A percentile compares a stretch with the other conserved stretches of the same genome.
Evolutionary conservation across 2,113 vertebrate species (phyloP).

Genomic region (Cheilinus undulatus): DNA sequence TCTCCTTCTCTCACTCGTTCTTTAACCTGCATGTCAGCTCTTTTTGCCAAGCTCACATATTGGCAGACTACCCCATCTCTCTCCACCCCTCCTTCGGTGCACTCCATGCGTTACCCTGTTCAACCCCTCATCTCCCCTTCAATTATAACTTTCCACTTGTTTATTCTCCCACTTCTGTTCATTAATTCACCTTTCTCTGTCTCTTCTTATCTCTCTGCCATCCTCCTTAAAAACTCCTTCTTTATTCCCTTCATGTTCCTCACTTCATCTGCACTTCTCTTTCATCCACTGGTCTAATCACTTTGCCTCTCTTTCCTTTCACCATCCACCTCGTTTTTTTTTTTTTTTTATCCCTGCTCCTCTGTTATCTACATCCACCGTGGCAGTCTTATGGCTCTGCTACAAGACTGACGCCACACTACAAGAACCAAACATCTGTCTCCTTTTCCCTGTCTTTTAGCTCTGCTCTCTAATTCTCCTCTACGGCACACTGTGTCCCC

Average conservation of each 20-base stretch:
- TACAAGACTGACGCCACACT: constrained; percentile 28
- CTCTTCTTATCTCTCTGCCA: neutral
- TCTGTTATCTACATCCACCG: constrained; percentile 29
- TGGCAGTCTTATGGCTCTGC: constrained; percentile 35
- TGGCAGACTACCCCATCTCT: constrained; percentile 13
- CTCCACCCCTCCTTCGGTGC: neutral
- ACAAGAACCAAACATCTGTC: constrained; percentile 48
- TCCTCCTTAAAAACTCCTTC: neutral
- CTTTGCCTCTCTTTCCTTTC: constrained; percentile 1
- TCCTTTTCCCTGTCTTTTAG: neutral
- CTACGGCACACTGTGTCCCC: constrained; percentile 15
- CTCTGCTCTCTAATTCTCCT: constrained; percentile 32
- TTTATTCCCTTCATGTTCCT: constrained; percentile 16
- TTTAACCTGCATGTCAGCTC: constrained; percentile 57
- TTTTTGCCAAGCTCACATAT: constrained; percentile 32
- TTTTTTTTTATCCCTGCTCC: constrained; percentile 4
- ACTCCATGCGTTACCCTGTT: constrained; percentile 5
- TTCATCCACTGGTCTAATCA: constrained; percentile 35
- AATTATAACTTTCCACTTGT: constrained; percentile 40
- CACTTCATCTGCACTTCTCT: constrained; percentile 18
- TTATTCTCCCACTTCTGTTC: constrained; percentile 21
- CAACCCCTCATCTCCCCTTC: constrained; percentile 31
- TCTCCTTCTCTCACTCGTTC: constrained; percentile 25
- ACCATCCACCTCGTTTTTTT: constrained; percentile 10
- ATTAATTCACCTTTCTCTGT: constrained; percentile 2